Percentiles rank a stretch among this genome's conserved stretches.
Conservation (phyloP, 1,140 invertebrate species). For the Euwallacea similis region DNA sequence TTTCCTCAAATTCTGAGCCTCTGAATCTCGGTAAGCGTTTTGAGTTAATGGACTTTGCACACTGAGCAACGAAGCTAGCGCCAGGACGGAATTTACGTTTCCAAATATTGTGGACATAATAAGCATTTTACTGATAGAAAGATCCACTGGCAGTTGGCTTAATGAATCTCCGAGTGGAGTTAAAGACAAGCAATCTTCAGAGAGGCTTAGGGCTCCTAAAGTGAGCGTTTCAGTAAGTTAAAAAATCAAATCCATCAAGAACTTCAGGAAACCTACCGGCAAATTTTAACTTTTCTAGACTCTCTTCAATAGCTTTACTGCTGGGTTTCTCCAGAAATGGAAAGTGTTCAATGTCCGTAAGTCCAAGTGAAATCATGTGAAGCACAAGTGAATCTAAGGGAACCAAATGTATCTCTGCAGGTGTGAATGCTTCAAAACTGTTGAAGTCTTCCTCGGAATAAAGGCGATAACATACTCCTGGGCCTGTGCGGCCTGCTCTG, state of each 20-base stretch:
- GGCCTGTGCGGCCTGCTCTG: slow-evolving; percentile 83
- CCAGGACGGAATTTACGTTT: slow-evolving; percentile 89
- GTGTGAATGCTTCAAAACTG: slow-evolving; percentile 74
- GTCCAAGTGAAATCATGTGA: slow-evolving; percentile 93
- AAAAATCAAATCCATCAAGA: not conserved
- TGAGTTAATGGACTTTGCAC: slow-evolving; percentile 93
- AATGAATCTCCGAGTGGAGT: slow-evolving; percentile 88
- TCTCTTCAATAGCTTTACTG: slow-evolving; percentile 80
- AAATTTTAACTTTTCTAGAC: slow-evolving; percentile 84
- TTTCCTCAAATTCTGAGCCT: slow-evolving; percentile 74
- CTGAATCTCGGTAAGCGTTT: slow-evolving; percentile 80
- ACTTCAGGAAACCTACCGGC: slow-evolving; percentile 59
- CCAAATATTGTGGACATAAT: slow-evolving; percentile 90
- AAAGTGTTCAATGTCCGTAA: slow-evolving; percentile 89
- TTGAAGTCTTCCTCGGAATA: slow-evolving; percentile 76
- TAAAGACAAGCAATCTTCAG: slow-evolving; percentile 70
- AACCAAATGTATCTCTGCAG: slow-evolving; percentile 75
- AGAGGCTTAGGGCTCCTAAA: slow-evolving; percentile 71
- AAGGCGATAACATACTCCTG: slow-evolving; percentile 79
- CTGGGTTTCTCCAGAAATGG: slow-evolving; percentile 93
- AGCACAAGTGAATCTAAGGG: slow-evolving; percentile 91
- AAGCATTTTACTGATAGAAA: slow-evolving; percentile 94
- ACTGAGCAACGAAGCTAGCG: slow-evolving; percentile 88
- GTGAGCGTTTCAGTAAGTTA: not conserved
- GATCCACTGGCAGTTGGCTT: slow-evolving; percentile 89